A percentile compares a stretch with the other conserved stretches of the same genome.
Evolutionary conservation across 2,797 vertebrate genomes (phyloP).

Genomic region (Tapirus indicus): DNA sequence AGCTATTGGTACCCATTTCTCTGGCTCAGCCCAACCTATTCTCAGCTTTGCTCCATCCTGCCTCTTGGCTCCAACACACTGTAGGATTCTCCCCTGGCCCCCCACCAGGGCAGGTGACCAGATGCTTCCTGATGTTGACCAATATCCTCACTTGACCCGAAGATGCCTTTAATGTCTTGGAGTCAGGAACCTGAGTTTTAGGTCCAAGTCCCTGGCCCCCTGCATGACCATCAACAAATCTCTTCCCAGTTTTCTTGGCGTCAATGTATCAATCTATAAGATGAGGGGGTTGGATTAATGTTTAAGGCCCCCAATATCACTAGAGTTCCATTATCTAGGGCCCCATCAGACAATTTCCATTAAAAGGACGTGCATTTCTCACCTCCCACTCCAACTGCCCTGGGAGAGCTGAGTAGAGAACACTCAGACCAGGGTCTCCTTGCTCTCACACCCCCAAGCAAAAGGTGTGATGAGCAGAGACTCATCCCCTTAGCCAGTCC

Average conservation of each 20-base stretch:
- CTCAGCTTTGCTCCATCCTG: not conserved
- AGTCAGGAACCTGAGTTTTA: not conserved
- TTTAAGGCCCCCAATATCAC: not conserved
- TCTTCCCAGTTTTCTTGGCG: not conserved
- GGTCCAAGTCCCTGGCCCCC: not conserved
- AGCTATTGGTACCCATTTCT: not conserved
- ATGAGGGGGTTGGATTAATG: not conserved
- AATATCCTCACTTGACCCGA: not conserved
- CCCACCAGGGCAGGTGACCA: not conserved
- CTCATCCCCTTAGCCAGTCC: not conserved
- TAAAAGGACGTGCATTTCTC: not conserved
- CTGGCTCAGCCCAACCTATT: not conserved
- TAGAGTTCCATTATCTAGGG: not conserved
- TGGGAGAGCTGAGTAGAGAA: not conserved
- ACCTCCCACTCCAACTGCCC: not conserved
- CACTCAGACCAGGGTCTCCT: not conserved
- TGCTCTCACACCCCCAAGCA: not conserved
- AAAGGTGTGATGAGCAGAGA: not conserved
- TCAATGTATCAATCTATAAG: not conserved
- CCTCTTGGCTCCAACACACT: not conserved
- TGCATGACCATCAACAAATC: not conserved
- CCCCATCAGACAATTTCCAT: not conserved
- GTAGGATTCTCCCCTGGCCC: not conserved
- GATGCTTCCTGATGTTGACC: not conserved
- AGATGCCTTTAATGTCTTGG: not conserved